A percentile compares a stretch with the other conserved stretches of the same genome.
These are phyloP conservation scores for Physella acuta DNA, from an alignment of 1,140 invertebrate genomes.

Conservation along the genomic window DNA sequence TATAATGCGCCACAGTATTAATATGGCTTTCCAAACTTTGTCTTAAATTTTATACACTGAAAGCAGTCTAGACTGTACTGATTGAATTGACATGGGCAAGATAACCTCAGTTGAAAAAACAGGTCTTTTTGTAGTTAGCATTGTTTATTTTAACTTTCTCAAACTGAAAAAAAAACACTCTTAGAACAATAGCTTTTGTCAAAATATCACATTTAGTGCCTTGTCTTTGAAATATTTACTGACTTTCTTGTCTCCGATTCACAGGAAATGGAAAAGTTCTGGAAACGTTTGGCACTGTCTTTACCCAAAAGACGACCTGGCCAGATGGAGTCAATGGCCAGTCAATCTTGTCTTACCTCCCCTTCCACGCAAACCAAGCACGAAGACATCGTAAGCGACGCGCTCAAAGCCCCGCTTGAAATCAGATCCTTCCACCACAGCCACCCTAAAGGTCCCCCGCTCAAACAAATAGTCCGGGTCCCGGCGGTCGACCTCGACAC, in stretches of 20 bases:
- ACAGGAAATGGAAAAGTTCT: constrained; percentile 35
- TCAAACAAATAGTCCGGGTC: constrained; percentile 7
- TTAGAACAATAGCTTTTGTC: too few relatives aligned
- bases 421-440: background rate
- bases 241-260: background rate
- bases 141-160: too few relatives aligned
- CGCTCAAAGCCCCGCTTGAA: background rate
- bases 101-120: too few relatives aligned
- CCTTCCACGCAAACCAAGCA: background rate
- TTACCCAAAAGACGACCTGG: constrained; percentile 39
- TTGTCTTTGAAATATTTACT: too few relatives aligned
- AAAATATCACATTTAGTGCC: too few relatives aligned
- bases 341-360: constrained; percentile 2
- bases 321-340: background rate
- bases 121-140: too few relatives aligned
- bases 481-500: background rate
- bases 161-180: too few relatives aligned
- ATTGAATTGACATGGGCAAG: too few relatives aligned
- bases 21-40: too few relatives aligned
- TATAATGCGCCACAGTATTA: too few relatives aligned
- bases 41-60: too few relatives aligned
- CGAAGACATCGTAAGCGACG: background rate
- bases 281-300: constrained; percentile 40
- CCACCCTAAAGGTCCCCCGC: background rate
- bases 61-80: too few relatives aligned